Conservation (phyloP, 2,888 invertebrate genomes). For the Drosophila dives region DNA sequence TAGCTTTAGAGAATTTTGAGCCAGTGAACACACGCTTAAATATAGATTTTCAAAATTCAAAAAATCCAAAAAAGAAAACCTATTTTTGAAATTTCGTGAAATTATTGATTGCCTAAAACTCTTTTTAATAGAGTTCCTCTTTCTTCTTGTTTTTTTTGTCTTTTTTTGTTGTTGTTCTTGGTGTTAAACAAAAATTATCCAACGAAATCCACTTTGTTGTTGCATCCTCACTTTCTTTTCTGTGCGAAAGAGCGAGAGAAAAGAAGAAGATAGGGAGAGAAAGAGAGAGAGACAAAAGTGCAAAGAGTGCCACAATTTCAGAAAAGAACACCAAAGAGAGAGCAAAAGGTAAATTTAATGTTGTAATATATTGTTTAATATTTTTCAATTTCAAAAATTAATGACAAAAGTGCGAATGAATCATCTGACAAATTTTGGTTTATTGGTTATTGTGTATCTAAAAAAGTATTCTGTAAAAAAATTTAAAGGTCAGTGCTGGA, state of each 20-base stretch:
- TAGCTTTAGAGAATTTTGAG: neutral
- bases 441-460: neutral
- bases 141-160: constrained; percentile 12
- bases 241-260: constrained; percentile 12
- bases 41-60: neutral
- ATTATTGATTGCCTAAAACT: constrained; percentile 21
- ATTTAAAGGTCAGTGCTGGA: constrained; percentile 43
- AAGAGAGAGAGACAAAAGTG: constrained; percentile 25
- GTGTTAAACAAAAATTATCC: constrained; percentile 16
- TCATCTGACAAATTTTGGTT: neutral
- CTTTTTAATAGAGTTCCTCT: constrained; percentile 8
- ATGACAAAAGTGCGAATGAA: constrained; percentile 8
- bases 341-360: constrained; percentile 48
- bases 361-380: constrained; percentile 12
- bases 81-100: constrained; percentile 11
- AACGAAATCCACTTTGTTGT: constrained; percentile 13
- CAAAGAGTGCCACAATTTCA: constrained; percentile 30
- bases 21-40: constrained; percentile 3
- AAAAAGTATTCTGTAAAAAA: neutral
- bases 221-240: constrained; percentile 23
- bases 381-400: constrained; percentile 2
- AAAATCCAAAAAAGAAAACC: neutral
- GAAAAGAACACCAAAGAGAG: constrained; percentile 26
- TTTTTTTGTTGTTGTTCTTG: constrained; percentile 29
- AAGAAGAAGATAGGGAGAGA: neutral